Base-by-base conservation (phyloP, 2,113 vertebrate species). In the Macquaria australasica region DNA sequence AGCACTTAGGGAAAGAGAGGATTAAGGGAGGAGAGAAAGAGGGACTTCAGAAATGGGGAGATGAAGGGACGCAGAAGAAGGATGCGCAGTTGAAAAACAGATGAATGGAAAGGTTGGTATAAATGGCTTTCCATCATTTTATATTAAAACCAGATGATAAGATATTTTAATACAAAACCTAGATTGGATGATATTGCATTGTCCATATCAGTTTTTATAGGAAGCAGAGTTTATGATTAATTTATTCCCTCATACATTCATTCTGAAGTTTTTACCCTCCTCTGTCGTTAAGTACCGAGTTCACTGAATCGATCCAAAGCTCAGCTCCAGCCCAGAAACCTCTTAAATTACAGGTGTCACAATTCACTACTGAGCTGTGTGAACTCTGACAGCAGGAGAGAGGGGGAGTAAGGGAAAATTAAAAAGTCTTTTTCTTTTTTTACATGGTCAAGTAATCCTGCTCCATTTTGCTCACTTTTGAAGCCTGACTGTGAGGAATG, bases 1-100 rank as follows among this genome's bases (percentile, higher is more conserved):
- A 90, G 92, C 92, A 93, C 92, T 93, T 92, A 93, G 84, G 85
- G 70, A 86, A 90, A 75, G 86, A 84, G 83, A 69, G 86, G 88
- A 88, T 87, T 80, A 82, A 81, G 59, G 37, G 34, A 56, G 63
- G 76, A 63, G 80, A 37, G 68, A 34, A 23, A 31, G 55, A 51
- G 37, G 60, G 59, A 67, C 73, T 66, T 74, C 37, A 77, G 80
- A 76, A 72, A 84, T 6, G 6, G 68, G 77, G 45, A 81, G 81
- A 76, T 56, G 82, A 73, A 53, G 53, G 66, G 10, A 88, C n/a
- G 63, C 48, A 82, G 64, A 58, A 71, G 59, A 48, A 31, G 39
- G 34, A 67, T 67, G 28, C 74, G 80, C n/a, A 18, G 67, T 34
- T 28, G 53, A 73, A 84, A 87, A 86, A 80, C 5, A 56, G 70